Conservation (phyloP, 2,888 invertebrate species). For the Trissolcus japonicus region DNA sequence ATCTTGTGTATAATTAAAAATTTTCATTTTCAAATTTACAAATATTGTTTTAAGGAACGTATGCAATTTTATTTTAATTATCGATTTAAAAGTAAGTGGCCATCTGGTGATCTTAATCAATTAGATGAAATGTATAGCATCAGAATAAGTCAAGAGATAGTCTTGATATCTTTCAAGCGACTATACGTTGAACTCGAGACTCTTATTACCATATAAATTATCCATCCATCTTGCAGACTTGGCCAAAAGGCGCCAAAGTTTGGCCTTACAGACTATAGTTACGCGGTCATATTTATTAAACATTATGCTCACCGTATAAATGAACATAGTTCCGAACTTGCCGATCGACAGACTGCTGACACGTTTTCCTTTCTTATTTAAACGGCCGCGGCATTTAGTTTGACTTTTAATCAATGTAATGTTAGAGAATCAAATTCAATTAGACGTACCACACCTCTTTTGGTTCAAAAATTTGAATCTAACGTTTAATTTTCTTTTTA, state of each 20-base stretch:
- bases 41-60: too few species aligned
- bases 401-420: slow-evolving; percentile 42
- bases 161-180: neutral
- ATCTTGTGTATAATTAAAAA: too few species aligned
- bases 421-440: slow-evolving; percentile 37
- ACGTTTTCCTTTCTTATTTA: slow-evolving; percentile 22
- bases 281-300: slow-evolving; percentile 41
- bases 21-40: too few species aligned
- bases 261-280: slow-evolving; percentile 30
- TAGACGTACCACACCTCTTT: slow-evolving; percentile 2
- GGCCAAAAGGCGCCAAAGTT: slow-evolving; percentile 29
- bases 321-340: slow-evolving; percentile 29
- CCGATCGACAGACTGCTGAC: slow-evolving; percentile 34
- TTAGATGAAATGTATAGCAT: too few species aligned
- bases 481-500: neutral
- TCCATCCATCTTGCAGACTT: slow-evolving; percentile 32
- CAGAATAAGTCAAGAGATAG: neutral
- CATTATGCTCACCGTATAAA: slow-evolving; percentile 25
- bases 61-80: too few species aligned
- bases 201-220: slow-evolving; percentile 46
- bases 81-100: too few species aligned
- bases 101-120: too few species aligned
- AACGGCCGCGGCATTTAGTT: slow-evolving; percentile 18
- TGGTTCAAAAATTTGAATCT: neutral
- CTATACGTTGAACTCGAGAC: neutral